Evolutionary conservation across 2,797 vertebrate genomes (phyloP).

Genomic region (Microchirus variegatus): DNA sequence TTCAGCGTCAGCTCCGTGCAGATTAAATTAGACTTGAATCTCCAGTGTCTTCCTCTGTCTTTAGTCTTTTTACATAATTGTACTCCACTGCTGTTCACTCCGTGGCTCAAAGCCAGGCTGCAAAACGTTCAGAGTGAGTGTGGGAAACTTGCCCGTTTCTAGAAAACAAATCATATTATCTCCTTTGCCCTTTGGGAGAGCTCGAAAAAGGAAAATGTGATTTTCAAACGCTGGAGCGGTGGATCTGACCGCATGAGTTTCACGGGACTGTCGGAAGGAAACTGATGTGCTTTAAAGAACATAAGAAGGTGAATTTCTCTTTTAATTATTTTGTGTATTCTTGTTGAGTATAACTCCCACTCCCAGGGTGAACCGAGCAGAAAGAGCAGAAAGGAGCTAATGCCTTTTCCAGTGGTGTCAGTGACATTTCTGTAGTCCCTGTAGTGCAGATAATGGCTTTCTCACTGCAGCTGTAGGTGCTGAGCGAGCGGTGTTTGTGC

Average conservation of each 20-base stretch:
- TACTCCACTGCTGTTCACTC: slow-evolving; percentile 54
- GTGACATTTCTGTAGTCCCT: slow-evolving; percentile 39
- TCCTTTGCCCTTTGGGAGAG: slow-evolving; percentile 17
- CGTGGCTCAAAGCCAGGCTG: slow-evolving; percentile 36
- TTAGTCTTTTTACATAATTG: slow-evolving; percentile 34
- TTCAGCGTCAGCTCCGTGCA: background rate
- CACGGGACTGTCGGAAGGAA: background rate
- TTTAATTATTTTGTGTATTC: too few relatives aligned
- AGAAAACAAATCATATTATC: slow-evolving; percentile 29
- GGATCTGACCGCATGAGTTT: slow-evolving; percentile 3
- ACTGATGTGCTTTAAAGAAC: too few relatives aligned
- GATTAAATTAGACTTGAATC: slow-evolving; percentile 1
- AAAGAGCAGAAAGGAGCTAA: slow-evolving; percentile 29
- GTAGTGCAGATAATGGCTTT: slow-evolving; percentile 57
- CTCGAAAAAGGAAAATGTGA: slow-evolving; percentile 11
- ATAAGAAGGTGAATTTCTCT: too few relatives aligned
- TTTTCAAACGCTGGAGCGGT: slow-evolving; percentile 23
- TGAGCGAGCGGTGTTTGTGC: slow-evolving; percentile 53
- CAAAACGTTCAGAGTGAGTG: slow-evolving; percentile 33
- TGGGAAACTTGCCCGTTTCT: slow-evolving; percentile 36
- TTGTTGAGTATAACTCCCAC: slow-evolving; percentile 9
- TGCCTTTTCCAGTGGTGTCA: slow-evolving; percentile 43
- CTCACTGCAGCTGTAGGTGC: slow-evolving; percentile 42
- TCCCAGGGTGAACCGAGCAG: slow-evolving; percentile 32
- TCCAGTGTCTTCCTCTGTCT: background rate